Evolutionary conservation across 2,113 vertebrate species (phyloP).

Genomic region (Corvus moneduloides): DNA sequence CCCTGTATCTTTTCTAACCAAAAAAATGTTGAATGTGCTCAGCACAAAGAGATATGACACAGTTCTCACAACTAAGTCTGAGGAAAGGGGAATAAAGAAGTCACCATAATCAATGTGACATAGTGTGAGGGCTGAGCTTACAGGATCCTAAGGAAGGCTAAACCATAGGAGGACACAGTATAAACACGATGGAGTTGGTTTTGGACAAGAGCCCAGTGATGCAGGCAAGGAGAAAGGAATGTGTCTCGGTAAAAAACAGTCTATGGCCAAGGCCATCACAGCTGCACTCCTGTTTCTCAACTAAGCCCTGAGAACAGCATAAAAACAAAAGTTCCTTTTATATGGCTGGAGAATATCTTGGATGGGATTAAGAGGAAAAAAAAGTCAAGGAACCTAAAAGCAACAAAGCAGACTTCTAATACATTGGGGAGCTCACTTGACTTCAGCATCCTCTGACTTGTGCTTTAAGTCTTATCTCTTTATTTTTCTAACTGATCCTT

Average conservation of each 20-base stretch:
- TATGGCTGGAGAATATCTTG: background rate
- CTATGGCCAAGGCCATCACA: conserved; percentile 31
- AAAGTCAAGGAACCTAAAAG: background rate
- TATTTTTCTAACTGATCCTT: background rate
- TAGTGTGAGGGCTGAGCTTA: conserved; percentile 22
- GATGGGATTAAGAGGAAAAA: background rate
- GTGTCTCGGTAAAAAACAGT: background rate
- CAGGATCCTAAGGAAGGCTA: background rate
- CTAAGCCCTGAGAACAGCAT: background rate
- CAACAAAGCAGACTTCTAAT: background rate
- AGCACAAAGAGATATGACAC: background rate
- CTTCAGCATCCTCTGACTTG: background rate
- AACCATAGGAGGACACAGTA: conserved; percentile 34
- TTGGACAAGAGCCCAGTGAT: conserved; percentile 43
- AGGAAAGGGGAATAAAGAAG: background rate
- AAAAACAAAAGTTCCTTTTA: conserved; percentile 27
- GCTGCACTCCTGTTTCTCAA: conserved; percentile 6
- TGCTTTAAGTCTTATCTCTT: background rate
- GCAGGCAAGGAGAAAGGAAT: conserved; percentile 44
- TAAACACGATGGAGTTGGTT: conserved; percentile 32
- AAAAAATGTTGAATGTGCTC: background rate
- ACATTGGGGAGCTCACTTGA: background rate
- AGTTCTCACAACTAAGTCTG: background rate
- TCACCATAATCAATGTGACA: conserved; percentile 13
- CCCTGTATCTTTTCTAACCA: background rate